phyloP scores from a whole-genome alignment of 1,140 invertebrate species.

The Hyposmocoma kahamanoa region DNA sequence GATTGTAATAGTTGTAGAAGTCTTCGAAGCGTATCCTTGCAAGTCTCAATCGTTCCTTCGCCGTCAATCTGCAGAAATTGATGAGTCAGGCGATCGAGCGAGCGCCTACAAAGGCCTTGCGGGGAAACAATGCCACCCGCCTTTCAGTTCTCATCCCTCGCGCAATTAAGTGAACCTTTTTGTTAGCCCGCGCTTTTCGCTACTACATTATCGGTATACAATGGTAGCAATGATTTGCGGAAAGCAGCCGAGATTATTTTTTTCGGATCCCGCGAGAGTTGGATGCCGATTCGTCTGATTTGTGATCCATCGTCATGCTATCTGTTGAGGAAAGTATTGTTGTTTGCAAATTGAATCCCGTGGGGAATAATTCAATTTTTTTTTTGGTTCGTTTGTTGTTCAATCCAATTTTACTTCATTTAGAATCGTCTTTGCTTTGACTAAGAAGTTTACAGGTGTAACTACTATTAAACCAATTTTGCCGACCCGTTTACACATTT shows the following conservation, averaged over 20 bases:
- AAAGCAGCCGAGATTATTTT: conserved; percentile 59
- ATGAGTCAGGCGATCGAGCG: conserved; percentile 54
- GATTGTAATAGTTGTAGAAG: conserved; percentile 18
- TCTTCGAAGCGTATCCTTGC: conserved; percentile 33
- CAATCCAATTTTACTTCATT: too few species aligned
- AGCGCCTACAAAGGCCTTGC: conserved; percentile 45
- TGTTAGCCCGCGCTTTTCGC: conserved; percentile 50
- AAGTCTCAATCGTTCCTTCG: conserved; percentile 46
- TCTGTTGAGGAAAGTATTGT: conserved; percentile 31
- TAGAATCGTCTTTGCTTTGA: too few species aligned
- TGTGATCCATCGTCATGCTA: conserved; percentile 49
- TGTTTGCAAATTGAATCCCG: conserved; percentile 28
- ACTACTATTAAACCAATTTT: too few species aligned
- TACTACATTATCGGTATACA: conserved; percentile 66
- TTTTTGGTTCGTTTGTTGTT: background rate
- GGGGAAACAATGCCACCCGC: conserved; percentile 53
- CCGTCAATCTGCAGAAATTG: conserved; percentile 59
- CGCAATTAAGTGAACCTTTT: conserved; percentile 68
- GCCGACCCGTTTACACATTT: too few species aligned
- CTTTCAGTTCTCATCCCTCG: conserved; percentile 57
- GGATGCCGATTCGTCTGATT: conserved; percentile 39
- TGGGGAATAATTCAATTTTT: background rate
- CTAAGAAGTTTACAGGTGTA: too few species aligned
- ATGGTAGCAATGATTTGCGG: conserved; percentile 65
- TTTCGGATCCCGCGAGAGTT: conserved; percentile 27